A percentile compares a stretch with the other conserved stretches of the same genome.
Conservation (phyloP, 30 jellyfish, hydroid and myxozoan species). For the Hydra vulgaris region DNA sequence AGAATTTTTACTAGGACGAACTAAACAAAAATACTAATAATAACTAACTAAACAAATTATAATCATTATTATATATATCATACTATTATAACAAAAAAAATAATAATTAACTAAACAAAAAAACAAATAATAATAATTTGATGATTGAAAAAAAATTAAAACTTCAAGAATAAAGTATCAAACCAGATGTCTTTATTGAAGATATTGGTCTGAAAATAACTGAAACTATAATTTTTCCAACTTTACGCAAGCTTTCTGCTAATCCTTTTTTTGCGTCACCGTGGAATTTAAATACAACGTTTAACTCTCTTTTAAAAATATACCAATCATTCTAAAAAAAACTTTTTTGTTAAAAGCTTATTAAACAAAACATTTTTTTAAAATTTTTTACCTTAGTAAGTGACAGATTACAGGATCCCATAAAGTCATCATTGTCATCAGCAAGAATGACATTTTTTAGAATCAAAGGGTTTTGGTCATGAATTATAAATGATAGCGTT, state of each 20-base stretch:
- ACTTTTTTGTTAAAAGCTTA: no score
- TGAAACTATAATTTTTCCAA: slow-evolving; percentile 69
- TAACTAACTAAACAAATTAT: no score
- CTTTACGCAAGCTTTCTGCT: slow-evolving; percentile 36
- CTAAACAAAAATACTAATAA: not conserved
- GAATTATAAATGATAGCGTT: slow-evolving; percentile 73
- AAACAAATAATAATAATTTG: no score
- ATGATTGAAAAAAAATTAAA: not conserved
- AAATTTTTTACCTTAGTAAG: slow-evolving; percentile 54
- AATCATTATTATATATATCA: no score
- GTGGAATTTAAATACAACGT: slow-evolving; percentile 47
- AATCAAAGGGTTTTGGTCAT: slow-evolving; percentile 90
- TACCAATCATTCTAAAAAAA: slow-evolving; percentile 53
- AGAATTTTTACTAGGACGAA: not conserved
- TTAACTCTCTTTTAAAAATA: slow-evolving; percentile 54
- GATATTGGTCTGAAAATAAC: slow-evolving; percentile 80
- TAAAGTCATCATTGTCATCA: slow-evolving; percentile 97
- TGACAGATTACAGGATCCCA: slow-evolving; percentile 89
- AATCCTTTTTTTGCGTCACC: slow-evolving; percentile 25
- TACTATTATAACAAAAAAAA: no score
- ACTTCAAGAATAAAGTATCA: not conserved
- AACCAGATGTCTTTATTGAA: slow-evolving; percentile 52
- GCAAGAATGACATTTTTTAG: slow-evolving; percentile 66
- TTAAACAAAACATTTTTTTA: not conserved
- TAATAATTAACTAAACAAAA: no score